phyloP scores from a whole-genome alignment of 2,797 vertebrate species.

The Sebastes wilsoni region DNA sequence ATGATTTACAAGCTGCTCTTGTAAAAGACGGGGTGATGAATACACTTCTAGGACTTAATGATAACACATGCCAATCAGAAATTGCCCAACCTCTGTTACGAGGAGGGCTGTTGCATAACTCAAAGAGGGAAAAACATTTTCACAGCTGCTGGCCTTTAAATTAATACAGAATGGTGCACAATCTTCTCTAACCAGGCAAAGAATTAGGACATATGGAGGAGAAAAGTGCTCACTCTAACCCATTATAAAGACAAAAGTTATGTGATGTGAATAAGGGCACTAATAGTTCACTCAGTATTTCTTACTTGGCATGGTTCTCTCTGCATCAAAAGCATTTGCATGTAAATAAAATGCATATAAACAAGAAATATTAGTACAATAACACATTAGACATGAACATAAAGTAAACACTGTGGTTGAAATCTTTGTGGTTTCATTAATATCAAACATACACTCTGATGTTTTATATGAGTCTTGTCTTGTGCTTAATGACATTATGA shows the following conservation, averaged over 20 bases:
- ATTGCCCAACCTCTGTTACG: background rate
- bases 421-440: background rate
- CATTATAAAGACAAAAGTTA: background rate
- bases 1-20: slow-evolving; percentile 22
- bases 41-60: background rate
- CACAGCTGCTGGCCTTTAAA: background rate
- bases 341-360: background rate
- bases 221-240: background rate
- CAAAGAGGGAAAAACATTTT: background rate
- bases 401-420: background rate
- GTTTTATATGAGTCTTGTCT: background rate
- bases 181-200: background rate
- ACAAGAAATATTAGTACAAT: background rate
- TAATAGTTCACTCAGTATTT: background rate
- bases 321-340: background rate
- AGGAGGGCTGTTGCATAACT: background rate
- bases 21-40: slow-evolving; percentile 20
- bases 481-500: background rate
- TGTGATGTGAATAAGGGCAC: background rate
- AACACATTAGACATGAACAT: background rate
- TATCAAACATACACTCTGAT: background rate
- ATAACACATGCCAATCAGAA: slow-evolving; percentile 7
- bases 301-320: background rate
- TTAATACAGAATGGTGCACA: background rate
- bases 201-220: background rate